Evolutionary conservation across 2,113 vertebrate genomes (phyloP).

Genomic region (Hucho hucho): DNA sequence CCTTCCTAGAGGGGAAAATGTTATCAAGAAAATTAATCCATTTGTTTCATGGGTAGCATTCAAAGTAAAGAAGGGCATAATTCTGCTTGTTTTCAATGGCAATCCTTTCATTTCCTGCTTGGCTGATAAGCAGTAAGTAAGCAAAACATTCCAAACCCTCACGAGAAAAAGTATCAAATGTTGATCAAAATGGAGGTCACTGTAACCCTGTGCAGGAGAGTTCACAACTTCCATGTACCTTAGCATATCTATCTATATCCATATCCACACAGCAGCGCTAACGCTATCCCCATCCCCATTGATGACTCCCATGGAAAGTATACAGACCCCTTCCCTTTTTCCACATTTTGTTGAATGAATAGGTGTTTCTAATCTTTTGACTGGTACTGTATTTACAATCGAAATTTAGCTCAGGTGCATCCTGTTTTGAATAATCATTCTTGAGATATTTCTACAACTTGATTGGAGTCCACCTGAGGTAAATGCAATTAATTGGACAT

Average conservation of each 20-base stretch:
- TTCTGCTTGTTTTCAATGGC: constrained; percentile 63
- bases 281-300: neutral
- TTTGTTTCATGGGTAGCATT: constrained; percentile 39
- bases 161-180: constrained; percentile 50
- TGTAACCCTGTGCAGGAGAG: constrained; percentile 48
- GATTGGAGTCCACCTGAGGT: no score
- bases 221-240: constrained; percentile 46
- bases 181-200: constrained; percentile 63
- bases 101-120: constrained; percentile 77
- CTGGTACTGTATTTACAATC: no score
- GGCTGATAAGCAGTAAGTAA: constrained; percentile 65
- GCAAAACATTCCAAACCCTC: constrained; percentile 67
- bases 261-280: constrained; percentile 9
- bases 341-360: no score
- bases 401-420: no score
- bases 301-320: no score
- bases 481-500: no score
- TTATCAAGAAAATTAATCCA: constrained; percentile 38
- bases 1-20: constrained; percentile 38
- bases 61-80: constrained; percentile 37
- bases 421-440: no score
- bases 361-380: no score
- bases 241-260: constrained; percentile 2
- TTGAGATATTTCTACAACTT: no score
- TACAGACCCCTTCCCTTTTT: no score